These are phyloP conservation scores for Corydoras maculifer DNA, from an alignment of 2,113 vertebrate genomes.

Conservation along the genomic window DNA sequence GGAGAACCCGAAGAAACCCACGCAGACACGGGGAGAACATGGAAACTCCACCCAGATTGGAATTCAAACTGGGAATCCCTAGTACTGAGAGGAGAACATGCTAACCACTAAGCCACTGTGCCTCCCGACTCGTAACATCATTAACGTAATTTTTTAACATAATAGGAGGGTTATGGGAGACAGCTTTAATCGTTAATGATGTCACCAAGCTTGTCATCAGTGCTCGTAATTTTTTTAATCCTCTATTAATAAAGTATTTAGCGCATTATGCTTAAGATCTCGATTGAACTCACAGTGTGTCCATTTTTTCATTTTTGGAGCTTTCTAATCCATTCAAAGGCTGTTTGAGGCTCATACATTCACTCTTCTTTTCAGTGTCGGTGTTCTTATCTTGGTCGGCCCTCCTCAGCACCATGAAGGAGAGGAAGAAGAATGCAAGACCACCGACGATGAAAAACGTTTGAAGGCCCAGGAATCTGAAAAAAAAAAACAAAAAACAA, in stretches of 20 bases:
- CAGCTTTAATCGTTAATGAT: too few species aligned
- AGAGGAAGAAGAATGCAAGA: constrained; percentile 61
- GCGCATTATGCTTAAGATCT: background rate
- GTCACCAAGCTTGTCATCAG: too few species aligned
- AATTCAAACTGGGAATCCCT: too few species aligned
- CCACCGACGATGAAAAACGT: constrained; percentile 64
- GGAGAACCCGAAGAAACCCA: too few species aligned
- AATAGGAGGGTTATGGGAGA: too few species aligned
- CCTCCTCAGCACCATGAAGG: constrained; percentile 54
- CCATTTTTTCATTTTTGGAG: background rate
- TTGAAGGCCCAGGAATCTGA: constrained; percentile 75
- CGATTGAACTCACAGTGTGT: background rate
- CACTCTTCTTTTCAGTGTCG: background rate
- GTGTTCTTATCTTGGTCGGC: background rate
- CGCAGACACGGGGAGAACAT: too few species aligned
- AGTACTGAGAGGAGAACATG: too few species aligned
- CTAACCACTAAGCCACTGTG: too few species aligned
- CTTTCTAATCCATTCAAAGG: background rate
- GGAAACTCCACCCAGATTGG: too few species aligned
- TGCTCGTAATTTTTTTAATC: background rate
- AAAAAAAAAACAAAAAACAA: background rate
- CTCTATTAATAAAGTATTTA: background rate
- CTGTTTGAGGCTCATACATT: constrained; percentile 5
- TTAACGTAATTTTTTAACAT: too few species aligned
- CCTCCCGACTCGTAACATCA: too few species aligned